These are phyloP conservation scores for Meloidogyne exigua DNA, from an alignment of 1,140 invertebrate species.

Conservation along the genomic window DNA sequence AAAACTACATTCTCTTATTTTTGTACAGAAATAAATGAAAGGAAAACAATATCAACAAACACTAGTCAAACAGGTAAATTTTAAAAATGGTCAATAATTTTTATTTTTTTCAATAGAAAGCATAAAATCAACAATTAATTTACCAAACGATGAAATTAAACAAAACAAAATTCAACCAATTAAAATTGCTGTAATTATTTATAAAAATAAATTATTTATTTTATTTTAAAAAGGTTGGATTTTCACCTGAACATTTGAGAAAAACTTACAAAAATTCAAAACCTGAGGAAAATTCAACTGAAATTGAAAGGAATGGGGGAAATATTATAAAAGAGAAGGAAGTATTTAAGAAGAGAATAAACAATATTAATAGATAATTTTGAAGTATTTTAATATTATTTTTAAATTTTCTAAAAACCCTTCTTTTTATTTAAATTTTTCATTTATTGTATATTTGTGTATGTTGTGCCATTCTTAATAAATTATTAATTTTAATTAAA, in stretches of 20 bases:
- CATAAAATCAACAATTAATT: background rate
- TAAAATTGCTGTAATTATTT: slow-evolving; percentile 22
- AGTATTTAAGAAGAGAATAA: background rate
- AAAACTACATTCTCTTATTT: background rate
- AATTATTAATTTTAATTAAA: background rate
- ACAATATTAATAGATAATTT: background rate
- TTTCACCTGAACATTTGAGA: background rate
- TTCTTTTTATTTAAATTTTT: background rate
- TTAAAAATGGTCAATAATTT: background rate
- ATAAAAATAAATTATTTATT: background rate
- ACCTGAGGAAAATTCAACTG: background rate
- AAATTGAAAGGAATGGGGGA: background rate
- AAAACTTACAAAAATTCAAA: background rate
- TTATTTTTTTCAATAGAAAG: slow-evolving; percentile 6
- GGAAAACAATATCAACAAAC: background rate
- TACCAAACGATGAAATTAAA: background rate
- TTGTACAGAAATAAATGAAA: slow-evolving; percentile 4
- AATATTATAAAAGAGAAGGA: background rate
- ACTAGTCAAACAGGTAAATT: background rate
- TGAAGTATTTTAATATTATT: no score
- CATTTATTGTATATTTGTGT: background rate
- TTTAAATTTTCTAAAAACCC: no score
- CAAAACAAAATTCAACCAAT: slow-evolving; percentile 9
- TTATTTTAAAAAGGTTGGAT: background rate
- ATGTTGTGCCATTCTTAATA: background rate